These are phyloP conservation scores for Eupithecia dodoneata DNA, from an alignment of 2,888 invertebrate genomes.

Conservation along the genomic window DNA sequence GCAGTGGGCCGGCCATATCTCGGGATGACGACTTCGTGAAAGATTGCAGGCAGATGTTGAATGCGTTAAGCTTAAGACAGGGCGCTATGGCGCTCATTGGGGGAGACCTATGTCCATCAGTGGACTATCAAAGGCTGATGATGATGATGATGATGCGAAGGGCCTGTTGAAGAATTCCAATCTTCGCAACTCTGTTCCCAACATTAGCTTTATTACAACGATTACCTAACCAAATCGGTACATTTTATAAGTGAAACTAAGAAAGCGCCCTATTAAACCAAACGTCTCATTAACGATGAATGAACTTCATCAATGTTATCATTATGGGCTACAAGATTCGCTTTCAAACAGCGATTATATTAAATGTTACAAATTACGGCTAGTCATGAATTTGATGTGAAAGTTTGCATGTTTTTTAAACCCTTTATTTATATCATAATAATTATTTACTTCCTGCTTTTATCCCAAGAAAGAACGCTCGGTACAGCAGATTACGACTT, in stretches of 20 bases:
- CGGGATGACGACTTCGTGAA: too few species aligned
- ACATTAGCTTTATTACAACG: not conserved
- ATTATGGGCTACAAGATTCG: constrained; percentile 36
- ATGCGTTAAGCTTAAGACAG: too few species aligned
- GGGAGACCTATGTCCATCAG: too few species aligned
- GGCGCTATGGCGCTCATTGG: too few species aligned
- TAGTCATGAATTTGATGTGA: constrained; percentile 17
- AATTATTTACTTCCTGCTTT: not conserved
- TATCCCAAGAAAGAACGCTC: not conserved
- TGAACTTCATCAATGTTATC: constrained; percentile 35
- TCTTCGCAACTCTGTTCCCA: not conserved
- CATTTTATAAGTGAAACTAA: constrained; percentile 34
- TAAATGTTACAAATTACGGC: constrained; percentile 28
- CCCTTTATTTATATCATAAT: not conserved
- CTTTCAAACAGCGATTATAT: constrained; percentile 30
- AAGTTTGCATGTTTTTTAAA: constrained; percentile 11
- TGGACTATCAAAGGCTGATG: too few species aligned
- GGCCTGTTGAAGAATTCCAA: not conserved
- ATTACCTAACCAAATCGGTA: constrained; percentile 25
- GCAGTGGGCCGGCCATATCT: too few species aligned
- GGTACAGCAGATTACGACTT: not conserved
- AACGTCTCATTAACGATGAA: constrained; percentile 31
- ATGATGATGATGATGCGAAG: too few species aligned
- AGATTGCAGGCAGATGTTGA: too few species aligned
- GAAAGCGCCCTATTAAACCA: constrained; percentile 32